phyloP scores from a whole-genome alignment of 2,113 vertebrate species.

The Bettongia penicillata region DNA sequence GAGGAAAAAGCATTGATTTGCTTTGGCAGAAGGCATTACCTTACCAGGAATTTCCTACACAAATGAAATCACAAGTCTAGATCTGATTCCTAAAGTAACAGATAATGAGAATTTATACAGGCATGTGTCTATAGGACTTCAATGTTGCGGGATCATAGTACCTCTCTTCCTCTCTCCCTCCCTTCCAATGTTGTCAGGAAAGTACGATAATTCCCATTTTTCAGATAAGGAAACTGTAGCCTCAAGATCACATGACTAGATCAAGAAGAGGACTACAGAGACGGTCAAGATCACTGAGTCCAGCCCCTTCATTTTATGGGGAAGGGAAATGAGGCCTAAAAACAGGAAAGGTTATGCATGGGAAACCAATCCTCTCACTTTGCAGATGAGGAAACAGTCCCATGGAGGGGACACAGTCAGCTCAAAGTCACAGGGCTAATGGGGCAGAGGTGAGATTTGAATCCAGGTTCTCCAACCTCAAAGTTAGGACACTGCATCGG shows the following conservation, averaged over 20 bases:
- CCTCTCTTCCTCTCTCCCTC: background rate
- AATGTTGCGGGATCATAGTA: background rate
- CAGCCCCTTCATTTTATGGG: background rate
- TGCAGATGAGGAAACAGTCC: background rate
- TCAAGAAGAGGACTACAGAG: background rate
- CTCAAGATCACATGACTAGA: background rate
- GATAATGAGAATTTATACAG: background rate
- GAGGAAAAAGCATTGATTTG: background rate
- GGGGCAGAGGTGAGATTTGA: background rate
- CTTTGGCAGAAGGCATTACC: background rate
- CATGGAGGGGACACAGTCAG: too few relatives aligned
- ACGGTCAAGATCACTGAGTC: background rate
- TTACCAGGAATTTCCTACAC: background rate
- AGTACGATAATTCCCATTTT: background rate
- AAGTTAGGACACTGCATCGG: background rate
- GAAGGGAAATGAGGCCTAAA: background rate
- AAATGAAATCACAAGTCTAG: background rate
- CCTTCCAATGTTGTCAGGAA: background rate
- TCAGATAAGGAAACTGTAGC: background rate
- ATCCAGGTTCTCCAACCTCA: background rate
- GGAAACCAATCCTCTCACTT: background rate
- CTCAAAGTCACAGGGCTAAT: background rate
- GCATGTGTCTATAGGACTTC: background rate
- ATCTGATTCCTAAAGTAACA: background rate
- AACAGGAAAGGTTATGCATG: background rate